Base-by-base conservation (phyloP, 2,797 vertebrate species). In the Ctenopoma multispine region DNA sequence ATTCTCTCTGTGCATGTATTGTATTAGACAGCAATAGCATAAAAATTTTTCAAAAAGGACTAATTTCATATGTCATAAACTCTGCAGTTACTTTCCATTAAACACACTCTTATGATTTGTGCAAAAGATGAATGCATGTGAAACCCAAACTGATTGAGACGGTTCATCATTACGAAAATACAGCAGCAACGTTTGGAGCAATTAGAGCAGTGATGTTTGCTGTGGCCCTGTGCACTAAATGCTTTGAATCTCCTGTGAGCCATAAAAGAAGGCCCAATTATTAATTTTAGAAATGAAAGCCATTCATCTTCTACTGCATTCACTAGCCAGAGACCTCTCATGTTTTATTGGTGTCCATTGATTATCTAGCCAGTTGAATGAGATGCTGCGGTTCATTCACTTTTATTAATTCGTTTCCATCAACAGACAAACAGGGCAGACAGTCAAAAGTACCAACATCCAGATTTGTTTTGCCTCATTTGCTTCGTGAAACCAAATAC, bases 241-340 rank as follows among this genome's bases (percentile, higher is more conserved):
- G 41, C 38, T 64, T 11, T 5, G 13, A 68, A 44, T 71, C 71
- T 56, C 71, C 24, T 10, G 60, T 58, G 80, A 53, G 61, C 24
- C 60, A 48, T 53, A n/a, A 68, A n/a, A 48, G 6, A 57, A 4
- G 29, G 24, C 36, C 69, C 55, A 68, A 18, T 77, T 65, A 72
- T 69, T 49, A 56, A 18, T 69, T 77, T 44, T 41, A 36, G n/a
- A 71, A 81, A 85, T 80, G 23, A 89, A 82, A 81, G 40, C 44
- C 68, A 79, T 87, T 67, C 63, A 3, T 89, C 82, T 72, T 76
- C 18, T 24, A 2, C 57, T 38, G 40, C 54, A 23, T 62, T 51
- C 21, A n/a, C 31, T 34, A 10, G 5, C 29, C 23, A 21, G 21
- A 51, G 21, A 34, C 13, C 49, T 50, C 43, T 58, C 4, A 40